Conservation (phyloP, 2,888 invertebrate genomes). For the Pyrrhia umbra region DNA sequence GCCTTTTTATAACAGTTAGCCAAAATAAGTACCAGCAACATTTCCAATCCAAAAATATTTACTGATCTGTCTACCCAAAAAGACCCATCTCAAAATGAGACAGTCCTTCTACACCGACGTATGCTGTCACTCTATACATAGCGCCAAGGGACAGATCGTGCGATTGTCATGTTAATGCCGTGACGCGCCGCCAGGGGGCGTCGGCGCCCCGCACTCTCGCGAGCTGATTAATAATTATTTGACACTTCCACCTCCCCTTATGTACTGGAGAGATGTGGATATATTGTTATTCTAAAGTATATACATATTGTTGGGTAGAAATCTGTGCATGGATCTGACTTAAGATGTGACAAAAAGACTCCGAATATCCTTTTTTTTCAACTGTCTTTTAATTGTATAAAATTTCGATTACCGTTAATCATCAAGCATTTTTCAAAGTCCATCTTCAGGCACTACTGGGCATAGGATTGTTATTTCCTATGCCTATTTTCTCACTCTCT, state of each 20-base stretch:
- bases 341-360: background rate
- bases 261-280: slow-evolving; percentile 47
- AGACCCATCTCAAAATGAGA: slow-evolving; percentile 7
- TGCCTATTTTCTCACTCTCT: no score
- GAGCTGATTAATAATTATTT: slow-evolving; percentile 66
- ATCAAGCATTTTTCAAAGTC: no score
- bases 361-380: background rate
- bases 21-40: no score
- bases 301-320: background rate
- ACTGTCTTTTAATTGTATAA: no score
- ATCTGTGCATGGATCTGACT: background rate
- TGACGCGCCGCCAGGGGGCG: slow-evolving; percentile 60
- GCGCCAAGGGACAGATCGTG: slow-evolving; percentile 61
- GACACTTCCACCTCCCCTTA: slow-evolving; percentile 61
- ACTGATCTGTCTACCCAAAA: background rate
- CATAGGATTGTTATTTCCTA: no score
- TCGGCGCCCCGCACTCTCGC: slow-evolving; percentile 47
- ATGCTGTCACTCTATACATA: slow-evolving; percentile 27
- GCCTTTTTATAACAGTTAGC: no score
- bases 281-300: slow-evolving; percentile 37
- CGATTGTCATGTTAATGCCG: slow-evolving; percentile 73
- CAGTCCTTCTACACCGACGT: slow-evolving; percentile 11
- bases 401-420: no score
- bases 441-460: no score
- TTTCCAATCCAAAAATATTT: no score